Base-by-base conservation (phyloP, 1,140 invertebrate species). In the Ceratina australensis region DNA sequence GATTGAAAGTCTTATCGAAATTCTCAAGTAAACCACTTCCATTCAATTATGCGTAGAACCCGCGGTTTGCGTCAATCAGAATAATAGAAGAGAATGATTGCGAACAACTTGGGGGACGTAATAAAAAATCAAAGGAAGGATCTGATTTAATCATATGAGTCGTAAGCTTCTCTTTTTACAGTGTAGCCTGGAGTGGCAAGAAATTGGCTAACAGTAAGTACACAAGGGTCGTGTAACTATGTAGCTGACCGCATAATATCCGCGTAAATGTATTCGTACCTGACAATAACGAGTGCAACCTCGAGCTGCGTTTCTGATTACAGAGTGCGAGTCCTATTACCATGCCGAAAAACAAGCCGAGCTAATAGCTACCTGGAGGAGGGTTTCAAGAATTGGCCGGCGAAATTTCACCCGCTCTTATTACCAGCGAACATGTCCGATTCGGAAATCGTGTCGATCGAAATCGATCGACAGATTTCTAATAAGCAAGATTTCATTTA, bases 191-290 rank as follows among this genome's bases (percentile, higher is more conserved):
- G 20, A 12, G 20, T 0, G 12, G 0, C 28, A 73, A 54, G 65
- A 33, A 72, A 52, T 26, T 24, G 71, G 15, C 60, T n/a, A 65
- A 73, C 33, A 42, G 33, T 42, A 42, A 42, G 49, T 73, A 73
- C 60, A 65, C 60, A 42, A 52, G 47, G 15, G 26, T 3, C 13
- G 26, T n/a, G 26, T 42, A 65, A 42, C 42, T 56, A 63, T 50
- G 57, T 64, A 64, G 18, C 59, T 33, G 47, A 72, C 71, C 71
- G 7, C 71, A 72, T 63, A 63, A 72, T 64, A 28, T 24, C 47
- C 24, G 26, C n/a, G 71, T 33, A 72, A 64, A 64, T 52, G 28
- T 33, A 52, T 72, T 28, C 24, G 12, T 18, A 22, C 26, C n/a
- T 52, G 59, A 52, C 42, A 22, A 64, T 63, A 50, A 64, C 61